Conservation (phyloP, 2,797 vertebrate genomes). For the Phoeniculus purpureus region DNA sequence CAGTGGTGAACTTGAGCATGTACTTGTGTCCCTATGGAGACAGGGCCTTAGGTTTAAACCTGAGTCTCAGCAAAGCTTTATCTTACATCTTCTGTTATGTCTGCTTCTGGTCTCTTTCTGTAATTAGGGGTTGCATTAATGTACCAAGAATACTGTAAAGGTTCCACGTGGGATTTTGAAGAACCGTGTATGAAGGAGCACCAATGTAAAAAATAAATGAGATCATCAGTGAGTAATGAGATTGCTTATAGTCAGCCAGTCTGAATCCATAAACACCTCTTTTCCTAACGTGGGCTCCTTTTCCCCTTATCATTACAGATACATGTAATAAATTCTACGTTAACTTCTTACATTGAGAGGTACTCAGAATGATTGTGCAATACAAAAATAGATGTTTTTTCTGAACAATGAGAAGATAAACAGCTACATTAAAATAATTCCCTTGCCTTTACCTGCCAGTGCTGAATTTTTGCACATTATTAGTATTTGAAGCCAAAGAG, state of each 20-base stretch:
- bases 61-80: background rate
- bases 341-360: slow-evolving; percentile 9
- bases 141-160: background rate
- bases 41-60: background rate
- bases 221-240: background rate
- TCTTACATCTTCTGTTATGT: background rate
- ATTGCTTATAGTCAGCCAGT: background rate
- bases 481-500: background rate
- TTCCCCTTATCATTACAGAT: slow-evolving; percentile 24
- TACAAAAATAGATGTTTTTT: background rate
- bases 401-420: background rate
- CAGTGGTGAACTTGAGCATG: background rate
- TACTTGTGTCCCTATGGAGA: background rate
- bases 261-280: background rate
- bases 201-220: background rate
- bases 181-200: background rate
- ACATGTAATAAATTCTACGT: background rate
- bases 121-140: background rate
- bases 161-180: background rate
- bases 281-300: background rate
- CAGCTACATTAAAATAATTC: background rate
- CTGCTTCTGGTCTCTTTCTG: background rate
- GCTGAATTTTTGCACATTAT: background rate
- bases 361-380: slow-evolving; percentile 39
- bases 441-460: background rate